Evolutionary conservation across 2,888 invertebrate genomes (phyloP), one percentile per base, ranked within the genome.

Genomic region (Drosophila meridiana): DNA sequence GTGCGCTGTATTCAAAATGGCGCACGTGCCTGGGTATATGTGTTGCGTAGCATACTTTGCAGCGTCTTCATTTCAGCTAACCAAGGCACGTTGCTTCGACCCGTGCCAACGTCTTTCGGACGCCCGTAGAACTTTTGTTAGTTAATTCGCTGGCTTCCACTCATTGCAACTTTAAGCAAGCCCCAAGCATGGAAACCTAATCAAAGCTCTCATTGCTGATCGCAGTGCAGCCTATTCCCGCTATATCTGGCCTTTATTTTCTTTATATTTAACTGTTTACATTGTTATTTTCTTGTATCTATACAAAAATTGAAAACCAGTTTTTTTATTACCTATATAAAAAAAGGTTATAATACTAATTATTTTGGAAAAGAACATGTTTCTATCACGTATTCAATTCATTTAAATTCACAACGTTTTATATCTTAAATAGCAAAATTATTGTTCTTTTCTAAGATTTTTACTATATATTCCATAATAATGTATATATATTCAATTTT

Each of bases 131-230:
- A 78, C 55, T 76, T 83, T 73, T 60, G 77, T 79, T 87, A 83
- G 85, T 85, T 86, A 86, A 86, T 86, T 85, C 78, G 77, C 75
- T 71, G 72, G 65, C 82, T 82, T 65, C 68, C 42, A 69, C 73
- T 66, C 70, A 70, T 68, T 72, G 76, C 73, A 85, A 83, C 80
- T 86, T 86, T 71, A 77, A 87, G 82, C 71, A 79, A 71, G 75
- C 73, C 75, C 76, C 71, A 60, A 65, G 78, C 78, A 65, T 43
- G 69, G 72, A 84, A 87, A 87, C 87, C 88, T 87, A 87, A 87
- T 87, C 87, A 87, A 87, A 88, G 76, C 86, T 86, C 67, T 73
- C 70, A 68, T 65, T 61, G 58, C 55, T 71, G 68, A 8, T 20
- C 50, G 14, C 14, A 50, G 9, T 14, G 50, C 40, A 9, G 26